Evolutionary conservation across 2,797 vertebrate genomes (phyloP).

Genomic region (Thaleichthys pacificus): DNA sequence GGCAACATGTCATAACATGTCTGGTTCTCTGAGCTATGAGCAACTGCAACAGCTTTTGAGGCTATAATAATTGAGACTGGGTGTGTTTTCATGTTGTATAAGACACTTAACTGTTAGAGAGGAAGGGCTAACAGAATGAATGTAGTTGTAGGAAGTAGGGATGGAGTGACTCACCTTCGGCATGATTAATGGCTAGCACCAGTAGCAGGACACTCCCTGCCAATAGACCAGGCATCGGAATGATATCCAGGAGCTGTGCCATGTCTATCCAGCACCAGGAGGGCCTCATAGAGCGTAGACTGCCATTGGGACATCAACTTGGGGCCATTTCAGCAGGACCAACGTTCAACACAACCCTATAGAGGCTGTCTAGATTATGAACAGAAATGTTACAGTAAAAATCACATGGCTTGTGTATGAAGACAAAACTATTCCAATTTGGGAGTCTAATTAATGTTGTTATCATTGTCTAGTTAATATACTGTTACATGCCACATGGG

Average conservation of each 20-base stretch:
- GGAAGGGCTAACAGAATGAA: constrained; percentile 24
- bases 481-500: neutral
- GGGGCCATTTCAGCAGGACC: constrained; percentile 54
- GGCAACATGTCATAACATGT: neutral
- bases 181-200: constrained; percentile 60
- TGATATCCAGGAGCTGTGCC: constrained; percentile 52
- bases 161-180: constrained; percentile 72
- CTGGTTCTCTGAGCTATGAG: neutral
- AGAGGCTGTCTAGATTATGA: constrained; percentile 1
- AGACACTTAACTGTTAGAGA: neutral
- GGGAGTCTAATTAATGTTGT: too few relatives aligned
- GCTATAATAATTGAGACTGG: constrained; percentile 8
- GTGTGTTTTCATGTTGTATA: constrained; percentile 29
- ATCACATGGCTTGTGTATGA: neutral
- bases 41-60: neutral
- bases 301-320: constrained; percentile 54
- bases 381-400: constrained; percentile 12
- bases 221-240: constrained; percentile 52
- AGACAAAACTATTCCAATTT: neutral
- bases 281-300: constrained; percentile 42
- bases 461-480: neutral
- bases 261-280: constrained; percentile 54
- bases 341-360: constrained; percentile 13
- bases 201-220: constrained; percentile 66
- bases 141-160: constrained; percentile 10